These are phyloP conservation scores for Datnioides undecimradiatus DNA, from an alignment of 2,113 vertebrate species.

Conservation along the genomic window DNA sequence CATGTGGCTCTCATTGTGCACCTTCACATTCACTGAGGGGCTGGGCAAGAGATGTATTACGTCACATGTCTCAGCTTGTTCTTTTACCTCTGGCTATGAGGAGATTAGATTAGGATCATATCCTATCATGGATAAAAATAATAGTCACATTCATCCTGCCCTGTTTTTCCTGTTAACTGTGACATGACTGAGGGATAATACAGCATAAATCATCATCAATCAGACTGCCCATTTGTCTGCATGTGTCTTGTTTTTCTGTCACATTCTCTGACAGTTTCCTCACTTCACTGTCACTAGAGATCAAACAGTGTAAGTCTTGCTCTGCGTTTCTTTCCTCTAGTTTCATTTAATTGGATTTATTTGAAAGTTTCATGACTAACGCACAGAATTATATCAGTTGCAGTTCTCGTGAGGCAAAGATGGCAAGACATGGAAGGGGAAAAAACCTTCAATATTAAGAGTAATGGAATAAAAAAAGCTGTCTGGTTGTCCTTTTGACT, in stretches of 20 bases:
- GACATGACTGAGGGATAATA: conserved; percentile 39
- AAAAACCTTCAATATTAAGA: background rate
- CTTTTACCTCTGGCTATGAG: conserved; percentile 56
- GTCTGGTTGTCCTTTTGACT: conserved; percentile 27
- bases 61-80: conserved; percentile 29
- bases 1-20: background rate
- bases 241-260: background rate
- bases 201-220: conserved; percentile 29
- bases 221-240: conserved; percentile 17
- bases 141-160: conserved; percentile 54
- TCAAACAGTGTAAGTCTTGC: background rate
- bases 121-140: conserved; percentile 52
- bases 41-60: conserved; percentile 14
- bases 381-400: background rate
- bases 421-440: background rate
- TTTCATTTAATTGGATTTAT: background rate
- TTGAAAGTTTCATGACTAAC: background rate
- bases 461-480: conserved; percentile 8
- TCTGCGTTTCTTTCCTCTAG: background rate
- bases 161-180: conserved; percentile 37
- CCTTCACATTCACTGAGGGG: conserved; percentile 6
- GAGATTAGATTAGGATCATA: conserved; percentile 65
- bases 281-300: conserved; percentile 1
- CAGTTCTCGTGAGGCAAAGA: background rate
- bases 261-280: background rate